Conservation (phyloP, 2,797 vertebrate genomes). For the Siniperca obscura region DNA sequence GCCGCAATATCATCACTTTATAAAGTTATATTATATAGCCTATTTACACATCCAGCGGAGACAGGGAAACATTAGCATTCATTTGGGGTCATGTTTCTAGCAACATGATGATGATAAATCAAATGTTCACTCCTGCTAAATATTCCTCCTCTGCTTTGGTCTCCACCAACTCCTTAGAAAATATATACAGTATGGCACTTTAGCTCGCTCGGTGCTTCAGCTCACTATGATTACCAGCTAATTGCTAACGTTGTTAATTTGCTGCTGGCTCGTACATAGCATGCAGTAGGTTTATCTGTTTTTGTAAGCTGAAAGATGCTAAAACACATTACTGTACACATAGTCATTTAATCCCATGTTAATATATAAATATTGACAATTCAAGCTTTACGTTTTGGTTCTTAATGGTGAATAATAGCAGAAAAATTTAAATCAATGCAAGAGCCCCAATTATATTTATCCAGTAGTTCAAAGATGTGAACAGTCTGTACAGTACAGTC, state of each 20-base stretch:
- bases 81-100: neutral
- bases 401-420: neutral
- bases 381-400: neutral
- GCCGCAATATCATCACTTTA: conserved; percentile 4
- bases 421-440: neutral
- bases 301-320: neutral
- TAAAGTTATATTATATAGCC: neutral
- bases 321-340: neutral
- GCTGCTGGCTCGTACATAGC: neutral
- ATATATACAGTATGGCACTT: neutral
- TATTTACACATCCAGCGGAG: conserved; percentile 31
- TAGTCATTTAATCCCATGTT: neutral
- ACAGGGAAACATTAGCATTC: conserved; percentile 5
- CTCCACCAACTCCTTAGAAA: conserved; percentile 2
- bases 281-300: neutral
- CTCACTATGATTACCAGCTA: neutral
- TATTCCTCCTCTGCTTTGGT: conserved; percentile 7
- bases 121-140: conserved; percentile 18
- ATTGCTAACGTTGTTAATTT: neutral
- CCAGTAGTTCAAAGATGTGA: conserved; percentile 33
- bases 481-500: neutral
- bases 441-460: neutral
- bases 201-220: neutral
- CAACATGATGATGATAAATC: conserved; percentile 39
- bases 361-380: neutral